Base-by-base conservation (phyloP, 2,888 invertebrate species). In the Entomobrya multifasciata region DNA sequence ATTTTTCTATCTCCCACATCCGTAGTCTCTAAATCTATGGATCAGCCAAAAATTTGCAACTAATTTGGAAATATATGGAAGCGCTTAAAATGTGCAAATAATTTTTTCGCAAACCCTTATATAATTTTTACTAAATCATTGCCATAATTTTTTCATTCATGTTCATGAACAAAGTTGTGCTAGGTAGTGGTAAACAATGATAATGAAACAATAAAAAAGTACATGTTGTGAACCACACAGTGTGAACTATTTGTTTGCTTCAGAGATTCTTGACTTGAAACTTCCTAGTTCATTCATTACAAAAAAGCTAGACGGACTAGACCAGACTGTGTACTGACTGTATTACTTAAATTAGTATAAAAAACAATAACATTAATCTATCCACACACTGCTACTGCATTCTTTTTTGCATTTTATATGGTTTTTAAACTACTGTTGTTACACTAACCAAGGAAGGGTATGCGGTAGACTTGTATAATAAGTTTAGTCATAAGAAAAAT, bases 171-270 rank as follows among this genome's bases (percentile, higher is more conserved):
- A 67, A 67, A 67, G 41, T 67, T 67, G 67, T 17, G 67, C 41
- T 67, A 67, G 67, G 67, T 67, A 67, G 30, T 30, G 67, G 67
- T 67, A 36, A 41, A 67, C 17, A 52, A 52, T 17, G n/a, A 52
- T 13, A 52, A 52, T n/a, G n/a, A 55, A 55, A 55, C 17, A 20
- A 55, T 55, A 36, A 52, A 17, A 52, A 36, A 6, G 36, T 8
- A 36, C 36, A 36, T 36, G 8, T 17, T 17, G 20, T 52, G 36
- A 36, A 36, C 36, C 36, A 52, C n/a, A 52, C 20, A 17, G n/a
- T 20, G n/a, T 52, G n/a, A 17, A 52, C 20, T 52, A 52, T 20
- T 20, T 17, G n/a, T 52, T 17, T 17, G 11, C 52, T 6, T 52
- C 5, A n/a, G n/a, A 52, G 52, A 52, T 20, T 52, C n/a, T 52